Evolutionary conservation across 2,888 invertebrate genomes (phyloP), one percentile per base, ranked within the genome.

Genomic region (Synergus itoensis): DNA sequence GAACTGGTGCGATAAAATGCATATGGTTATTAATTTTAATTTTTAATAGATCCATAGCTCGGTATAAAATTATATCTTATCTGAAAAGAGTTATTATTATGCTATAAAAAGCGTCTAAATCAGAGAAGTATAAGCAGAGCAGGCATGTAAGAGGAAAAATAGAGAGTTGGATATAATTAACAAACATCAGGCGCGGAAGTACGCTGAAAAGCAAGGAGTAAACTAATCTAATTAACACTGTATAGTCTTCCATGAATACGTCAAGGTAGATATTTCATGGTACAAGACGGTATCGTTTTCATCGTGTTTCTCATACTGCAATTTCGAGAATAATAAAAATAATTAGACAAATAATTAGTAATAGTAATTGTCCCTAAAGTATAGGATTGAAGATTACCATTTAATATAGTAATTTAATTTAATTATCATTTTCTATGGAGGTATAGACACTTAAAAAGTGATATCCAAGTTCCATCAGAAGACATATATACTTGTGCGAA

Each of bases 111-210:
- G 60, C 81, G 81, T 79, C 16, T 41, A 63, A 77, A 79, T 83
- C 85, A 63, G 79, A 80, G 73, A 75, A 77, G 36, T 18, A 40
- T 21, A 45, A 73, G 28, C 48, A 73, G 69, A 73, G 60, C 28
- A 43, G 48, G 77, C 18, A 62, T 77, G 75, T 77, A 82, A 82
- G 75, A 40, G 69, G 41, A 76, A 81, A 81, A 81, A 82, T 84
- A 77, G 67, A 76, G 81, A 82, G 81, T 81, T 86, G 84, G 80
- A 82, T 86, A 86, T 83, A 88, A 88, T 88, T 87, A 87, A 84
- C 83, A 77, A 76, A 78, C 80, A 67, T 62, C 40, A 79, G 77
- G 82, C 79, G 84, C 83, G 85, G 86, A 86, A 87, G 84, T 87
- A 82, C 84, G 79, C 79, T 81, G 73, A 80, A 83, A 81, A 77